Conservation (phyloP, 2,888 invertebrate genomes). For the Nephrotoma appendiculata region DNA sequence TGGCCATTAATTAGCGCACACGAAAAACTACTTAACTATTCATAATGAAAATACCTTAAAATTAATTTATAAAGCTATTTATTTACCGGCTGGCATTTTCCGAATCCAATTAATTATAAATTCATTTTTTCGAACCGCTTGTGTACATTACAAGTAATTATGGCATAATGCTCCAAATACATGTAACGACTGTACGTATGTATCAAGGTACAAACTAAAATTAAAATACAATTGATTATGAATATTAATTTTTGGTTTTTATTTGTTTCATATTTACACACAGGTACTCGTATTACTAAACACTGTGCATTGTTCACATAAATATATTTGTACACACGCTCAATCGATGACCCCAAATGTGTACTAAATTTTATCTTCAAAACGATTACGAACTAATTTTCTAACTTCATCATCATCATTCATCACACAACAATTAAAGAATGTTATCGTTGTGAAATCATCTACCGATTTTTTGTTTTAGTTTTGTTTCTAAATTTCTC, state of each 20-base stretch:
- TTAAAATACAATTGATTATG: not conserved
- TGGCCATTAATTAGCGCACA: not conserved
- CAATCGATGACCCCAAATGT: not conserved
- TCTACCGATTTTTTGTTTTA: not conserved
- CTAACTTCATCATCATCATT: not conserved
- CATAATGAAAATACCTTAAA: not conserved
- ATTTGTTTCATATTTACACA: not conserved
- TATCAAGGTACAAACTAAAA: not conserved
- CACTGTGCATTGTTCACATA: not conserved
- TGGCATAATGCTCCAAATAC: not conserved
- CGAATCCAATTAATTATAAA: not conserved
- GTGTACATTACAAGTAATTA: not conserved
- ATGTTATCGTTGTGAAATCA: not conserved
- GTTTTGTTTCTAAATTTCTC: not conserved
- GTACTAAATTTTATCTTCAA: too few species aligned
- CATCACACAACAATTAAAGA: not conserved
- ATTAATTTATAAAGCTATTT: not conserved
- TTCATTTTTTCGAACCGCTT: not conserved
- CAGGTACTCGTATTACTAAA: not conserved
- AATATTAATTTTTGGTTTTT: not conserved
- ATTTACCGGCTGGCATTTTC: not conserved
- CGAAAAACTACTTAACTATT: not conserved
- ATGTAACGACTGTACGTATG: not conserved
- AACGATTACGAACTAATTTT: not conserved
- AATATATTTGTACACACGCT: not conserved